Evolutionary conservation across 1,140 invertebrate genomes (phyloP).

Genomic region (Trissolcus basalis): DNA sequence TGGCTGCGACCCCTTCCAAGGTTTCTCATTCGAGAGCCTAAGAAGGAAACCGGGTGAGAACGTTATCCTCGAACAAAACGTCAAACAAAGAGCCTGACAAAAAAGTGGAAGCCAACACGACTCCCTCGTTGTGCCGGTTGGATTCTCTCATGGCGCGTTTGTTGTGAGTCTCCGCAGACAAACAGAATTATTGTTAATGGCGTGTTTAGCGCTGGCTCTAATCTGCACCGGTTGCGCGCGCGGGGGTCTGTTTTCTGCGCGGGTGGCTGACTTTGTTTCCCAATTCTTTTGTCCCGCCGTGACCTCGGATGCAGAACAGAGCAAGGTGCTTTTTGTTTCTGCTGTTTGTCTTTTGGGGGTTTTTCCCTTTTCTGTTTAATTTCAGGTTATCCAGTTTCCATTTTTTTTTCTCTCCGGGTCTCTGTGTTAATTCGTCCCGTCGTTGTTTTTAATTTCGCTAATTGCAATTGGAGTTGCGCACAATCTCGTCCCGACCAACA

Average conservation of each 20-base stretch:
- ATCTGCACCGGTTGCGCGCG: not conserved
- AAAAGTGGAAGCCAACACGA: constrained; percentile 15
- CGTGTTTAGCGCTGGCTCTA: constrained; percentile 7
- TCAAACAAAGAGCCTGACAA: constrained; percentile 23
- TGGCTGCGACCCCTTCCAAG: not conserved
- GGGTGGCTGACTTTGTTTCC: constrained; percentile 1
- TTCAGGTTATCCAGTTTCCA: no score
- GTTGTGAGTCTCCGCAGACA: not conserved
- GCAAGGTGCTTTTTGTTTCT: no score
- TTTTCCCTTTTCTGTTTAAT: no score
- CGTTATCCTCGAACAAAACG: constrained; percentile 23
- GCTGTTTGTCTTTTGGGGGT: no score
- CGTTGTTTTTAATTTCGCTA: no score
- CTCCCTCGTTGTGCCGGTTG: constrained; percentile 13
- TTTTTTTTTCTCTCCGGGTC: no score
- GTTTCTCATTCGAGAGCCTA: constrained; percentile 21
- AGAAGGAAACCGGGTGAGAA: constrained; percentile 27
- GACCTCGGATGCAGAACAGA: no score
- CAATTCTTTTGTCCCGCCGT: not conserved
- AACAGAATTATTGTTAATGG: constrained; percentile 14
- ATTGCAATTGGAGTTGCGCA: not conserved
- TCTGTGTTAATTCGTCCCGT: no score
- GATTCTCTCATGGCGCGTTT: constrained; percentile 10
- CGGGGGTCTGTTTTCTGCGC: not conserved
- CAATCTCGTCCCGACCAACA: not conserved